Conservation (phyloP, 2,888 invertebrate species). For the Auanema sp. region DNA sequence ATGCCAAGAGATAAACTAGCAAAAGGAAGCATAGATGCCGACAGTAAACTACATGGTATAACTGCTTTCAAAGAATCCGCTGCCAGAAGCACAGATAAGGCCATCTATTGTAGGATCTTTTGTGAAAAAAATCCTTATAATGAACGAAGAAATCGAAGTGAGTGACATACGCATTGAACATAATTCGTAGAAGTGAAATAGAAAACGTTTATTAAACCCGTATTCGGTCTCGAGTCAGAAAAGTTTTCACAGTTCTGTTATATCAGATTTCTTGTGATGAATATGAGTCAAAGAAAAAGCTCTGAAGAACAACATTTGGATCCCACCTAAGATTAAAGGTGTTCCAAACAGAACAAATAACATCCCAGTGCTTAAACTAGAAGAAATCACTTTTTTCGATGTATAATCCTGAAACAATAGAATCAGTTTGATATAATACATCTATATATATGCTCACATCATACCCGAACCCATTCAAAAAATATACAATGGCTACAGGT, state of each 20-base stretch:
- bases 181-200: background rate
- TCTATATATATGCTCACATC: conserved; percentile 27
- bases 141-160: background rate
- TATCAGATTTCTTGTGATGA: conserved; percentile 22
- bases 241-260: background rate
- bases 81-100: conserved; percentile 31
- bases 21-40: conserved; percentile 51
- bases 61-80: conserved; percentile 28
- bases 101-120: conserved; percentile 7
- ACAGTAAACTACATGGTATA: conserved; percentile 44
- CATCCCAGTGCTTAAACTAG: conserved; percentile 41
- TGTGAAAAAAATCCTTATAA: background rate
- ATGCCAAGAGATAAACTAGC: conserved; percentile 45
- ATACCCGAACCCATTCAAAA: conserved; percentile 54
- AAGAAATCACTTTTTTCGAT: conserved; percentile 22
- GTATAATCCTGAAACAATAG: conserved; percentile 38
- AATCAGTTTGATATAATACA: background rate
- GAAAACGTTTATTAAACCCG: background rate
- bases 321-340: conserved; percentile 48
- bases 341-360: conserved; percentile 49
- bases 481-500: conserved; percentile 53
- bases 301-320: conserved; percentile 50
- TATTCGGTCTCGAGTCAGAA: background rate
- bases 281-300: conserved; percentile 45
- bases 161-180: background rate